These are phyloP conservation scores for Agrenia bidenticulata DNA, from an alignment of 2,888 invertebrate species.

Conservation along the genomic window DNA sequence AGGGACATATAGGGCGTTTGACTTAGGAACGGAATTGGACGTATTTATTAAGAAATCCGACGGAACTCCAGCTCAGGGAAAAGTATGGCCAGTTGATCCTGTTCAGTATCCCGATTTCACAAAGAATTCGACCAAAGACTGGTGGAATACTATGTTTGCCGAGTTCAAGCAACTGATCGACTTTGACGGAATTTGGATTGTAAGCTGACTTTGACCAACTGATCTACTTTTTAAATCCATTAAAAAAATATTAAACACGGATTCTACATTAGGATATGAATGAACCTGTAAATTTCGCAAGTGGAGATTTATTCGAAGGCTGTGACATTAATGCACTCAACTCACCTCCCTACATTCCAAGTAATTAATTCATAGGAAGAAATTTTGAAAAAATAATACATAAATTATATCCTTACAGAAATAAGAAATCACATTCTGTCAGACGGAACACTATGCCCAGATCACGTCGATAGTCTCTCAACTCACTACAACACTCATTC, in stretches of 20 bases:
- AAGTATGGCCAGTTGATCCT: constrained; percentile 30
- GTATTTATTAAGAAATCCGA: constrained; percentile 34
- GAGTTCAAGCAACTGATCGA: constrained; percentile 53
- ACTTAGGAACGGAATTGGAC: constrained; percentile 37
- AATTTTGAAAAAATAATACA: neutral
- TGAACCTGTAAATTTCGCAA: constrained; percentile 78
- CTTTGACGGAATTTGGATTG: constrained; percentile 42
- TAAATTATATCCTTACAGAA: neutral
- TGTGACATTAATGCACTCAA: constrained; percentile 64
- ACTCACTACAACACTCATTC: constrained; percentile 54
- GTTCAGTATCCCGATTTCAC: constrained; percentile 33
- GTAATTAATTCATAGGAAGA: constrained; percentile 47
- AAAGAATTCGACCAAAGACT: constrained; percentile 20
- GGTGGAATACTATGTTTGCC: constrained; percentile 31
- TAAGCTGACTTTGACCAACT: neutral
- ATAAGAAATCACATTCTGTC: constrained; percentile 7
- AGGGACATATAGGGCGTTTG: constrained; percentile 34
- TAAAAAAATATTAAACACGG: neutral
- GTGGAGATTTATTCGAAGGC: constrained; percentile 62
- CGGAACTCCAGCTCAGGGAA: constrained; percentile 25
- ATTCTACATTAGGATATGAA: constrained; percentile 67
- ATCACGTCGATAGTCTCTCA: constrained; percentile 21
- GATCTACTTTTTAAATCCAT: neutral
- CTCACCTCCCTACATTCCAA: constrained; percentile 69
- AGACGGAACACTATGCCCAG: constrained; percentile 20